Base-by-base conservation (phyloP, 2,888 invertebrate genomes). In the Sympetrum striolatum region DNA sequence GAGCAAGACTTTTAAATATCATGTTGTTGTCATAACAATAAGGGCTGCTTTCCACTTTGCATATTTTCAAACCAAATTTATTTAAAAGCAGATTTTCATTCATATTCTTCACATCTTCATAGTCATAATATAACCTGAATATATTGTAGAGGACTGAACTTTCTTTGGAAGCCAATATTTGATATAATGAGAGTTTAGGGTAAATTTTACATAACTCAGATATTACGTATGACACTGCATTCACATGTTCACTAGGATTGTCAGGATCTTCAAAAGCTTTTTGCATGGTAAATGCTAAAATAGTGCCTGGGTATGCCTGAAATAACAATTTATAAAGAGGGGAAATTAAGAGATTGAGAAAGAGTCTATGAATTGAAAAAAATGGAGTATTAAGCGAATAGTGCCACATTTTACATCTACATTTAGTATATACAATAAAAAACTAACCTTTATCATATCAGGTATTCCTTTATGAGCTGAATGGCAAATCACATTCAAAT, bases 401-500 rank as follows among this genome's bases (percentile, higher is more conserved):
- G 22, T 64, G 15, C 31, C 10, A 25, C 25, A 25, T 12, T 31
- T 73, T 0, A 44, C 6, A 44, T 73, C 31, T 12, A 73, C 10
- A 73, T 31, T 31, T 73, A 31, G 5, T 31, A 73, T 3, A 31
- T 31, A 8, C 5, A 64, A 64, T 64, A 10, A 22, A 31, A 14
- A 92, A 90, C 91, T 92, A 44, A 92, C 92, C 92, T 94, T 93
- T 4, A 94, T 92, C 0, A 94, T 91, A 31, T 93, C 91, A 2
- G 91, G 81, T 10, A 93, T 92, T 0, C 92, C 80, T 37, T 92
- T 91, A 0, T 92, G 92, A n/a, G 93, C 86, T 60, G 92, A 90
- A 2, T 92, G 39, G 58, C 94, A 94, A 25, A 95, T 91, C 14
- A 91, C 91, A 10, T 92, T 91, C 2, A 94, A 91, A 14, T 92